Conservation (phyloP, 2,113 vertebrate genomes). For the Microtus pennsylvanicus region DNA sequence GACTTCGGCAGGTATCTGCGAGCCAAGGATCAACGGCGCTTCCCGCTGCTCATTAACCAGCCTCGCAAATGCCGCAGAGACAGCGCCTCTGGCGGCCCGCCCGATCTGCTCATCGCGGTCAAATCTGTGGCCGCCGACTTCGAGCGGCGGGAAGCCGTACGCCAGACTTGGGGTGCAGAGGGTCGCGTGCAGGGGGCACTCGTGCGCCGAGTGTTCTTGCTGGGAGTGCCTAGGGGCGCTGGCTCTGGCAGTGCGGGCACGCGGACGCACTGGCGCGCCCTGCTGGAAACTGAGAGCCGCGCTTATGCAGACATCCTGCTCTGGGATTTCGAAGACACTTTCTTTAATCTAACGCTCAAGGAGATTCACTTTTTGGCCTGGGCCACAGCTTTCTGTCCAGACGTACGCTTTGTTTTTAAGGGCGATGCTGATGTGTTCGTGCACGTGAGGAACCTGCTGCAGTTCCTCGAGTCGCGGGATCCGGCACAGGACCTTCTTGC, state of each 20-base stretch:
- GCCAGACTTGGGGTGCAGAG: conserved; percentile 96
- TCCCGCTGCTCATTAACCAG: conserved; percentile 94
- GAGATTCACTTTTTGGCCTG: conserved; percentile 97
- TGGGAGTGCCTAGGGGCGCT: conserved; percentile 92
- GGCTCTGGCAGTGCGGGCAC: conserved; percentile 86
- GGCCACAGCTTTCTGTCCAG: conserved; percentile 92
- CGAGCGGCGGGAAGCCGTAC: conserved; percentile 95
- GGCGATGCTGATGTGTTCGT: conserved; percentile 96
- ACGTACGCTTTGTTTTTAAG: conserved; percentile 95
- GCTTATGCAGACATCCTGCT: conserved; percentile 93
- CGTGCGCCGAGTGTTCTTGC: conserved; percentile 94
- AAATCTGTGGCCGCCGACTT: conserved; percentile 95
- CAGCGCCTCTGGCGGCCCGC: conserved; percentile 65
- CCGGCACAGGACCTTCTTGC: conserved; percentile 91
- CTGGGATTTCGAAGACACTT: conserved; percentile 98
- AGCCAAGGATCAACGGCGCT: conserved; percentile 94
- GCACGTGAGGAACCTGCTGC: conserved; percentile 94
- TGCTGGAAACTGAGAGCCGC: conserved; percentile 93
- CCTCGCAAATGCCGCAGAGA: conserved; percentile 90
- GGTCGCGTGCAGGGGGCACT: conserved; percentile 86
- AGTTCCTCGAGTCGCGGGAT: conserved; percentile 89
- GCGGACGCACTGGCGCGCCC: conserved; percentile 89
- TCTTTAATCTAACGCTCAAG: conserved; percentile 98
- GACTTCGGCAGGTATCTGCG: conserved; percentile 93
- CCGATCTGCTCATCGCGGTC: conserved; percentile 94